phyloP scores from a whole-genome alignment of 2,113 vertebrate species.

The Pterophyllum scalare region DNA sequence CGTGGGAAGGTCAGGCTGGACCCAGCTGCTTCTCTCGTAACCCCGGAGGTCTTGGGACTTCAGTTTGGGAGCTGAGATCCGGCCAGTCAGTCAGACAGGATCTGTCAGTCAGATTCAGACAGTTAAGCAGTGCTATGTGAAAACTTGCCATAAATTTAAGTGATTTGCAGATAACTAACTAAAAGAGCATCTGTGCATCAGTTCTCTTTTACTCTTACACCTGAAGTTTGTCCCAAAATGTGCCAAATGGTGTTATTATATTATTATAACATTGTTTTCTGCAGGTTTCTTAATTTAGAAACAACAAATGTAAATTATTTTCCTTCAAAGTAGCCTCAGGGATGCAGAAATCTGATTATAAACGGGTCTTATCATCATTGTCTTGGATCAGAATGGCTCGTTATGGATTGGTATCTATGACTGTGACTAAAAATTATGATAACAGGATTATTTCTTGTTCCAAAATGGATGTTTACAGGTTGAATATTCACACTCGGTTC shows the following conservation, averaged over 20 bases:
- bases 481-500: background rate
- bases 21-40: slow-evolving; percentile 40
- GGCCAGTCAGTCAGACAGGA: background rate
- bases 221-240: background rate
- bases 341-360: background rate
- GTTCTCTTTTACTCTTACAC: background rate
- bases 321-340: background rate
- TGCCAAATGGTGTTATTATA: background rate
- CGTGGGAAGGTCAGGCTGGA: slow-evolving; percentile 15
- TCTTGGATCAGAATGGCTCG: background rate
- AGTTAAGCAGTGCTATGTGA: background rate
- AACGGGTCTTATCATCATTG: background rate
- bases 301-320: background rate
- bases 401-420: background rate
- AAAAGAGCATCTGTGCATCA: background rate
- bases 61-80: background rate
- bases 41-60: slow-evolving; percentile 30
- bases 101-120: background rate
- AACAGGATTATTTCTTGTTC: background rate
- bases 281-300: background rate
- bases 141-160: background rate
- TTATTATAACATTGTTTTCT: background rate
- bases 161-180: background rate
- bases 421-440: background rate
- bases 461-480: background rate